Base-by-base conservation (phyloP, 2,888 invertebrate genomes). In the Callimorpha dominula region DNA sequence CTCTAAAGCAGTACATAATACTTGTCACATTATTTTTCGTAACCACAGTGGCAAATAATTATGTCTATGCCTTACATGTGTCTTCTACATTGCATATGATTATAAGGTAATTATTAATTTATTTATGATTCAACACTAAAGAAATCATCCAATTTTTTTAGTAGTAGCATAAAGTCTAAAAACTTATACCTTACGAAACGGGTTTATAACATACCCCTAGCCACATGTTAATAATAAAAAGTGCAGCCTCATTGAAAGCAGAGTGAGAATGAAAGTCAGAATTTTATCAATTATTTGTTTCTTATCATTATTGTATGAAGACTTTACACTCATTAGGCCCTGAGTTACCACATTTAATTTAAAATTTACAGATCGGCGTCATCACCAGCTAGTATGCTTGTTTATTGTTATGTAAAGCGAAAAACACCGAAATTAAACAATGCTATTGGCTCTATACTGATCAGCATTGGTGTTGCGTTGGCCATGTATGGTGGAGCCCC, bases 1-100 rank as follows among this genome's bases (percentile, higher is more conserved):
- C 95, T 40, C 70, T 95, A 65, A 88, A 84, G 75, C 91, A 95
- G 77, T 95, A 95, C 88, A 84, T 89, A 69, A 86, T 93, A 73
- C 86, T 95, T 70, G 91, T 95, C 20, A 82, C 87, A 74, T 90
- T 95, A 73, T 95, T 94, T 91, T 95, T 95, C 83, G 75, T 94
- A 60, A 94, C 95, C 46, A 94, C 93, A 86, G 93, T 94, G 78
- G 92, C 94, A 43, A 95, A 95, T 89, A 95, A 95, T 78, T 95
- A 94, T 92, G 95, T 94, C 42, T 95, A 95, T 80, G 88, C 91
- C 81, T 90, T 95, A 90, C 94, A 95, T 93, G 95, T 95, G 77
- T 95, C 95, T 75, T 93, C 95, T 9, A 95, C 95, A 1, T 87
- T 95, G 68, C 95, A 95, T 86, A 95, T 95, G 95, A 95, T 95